Evolutionary conservation across 2,113 vertebrate species (phyloP).

Genomic region (Sturnira hondurensis): DNA sequence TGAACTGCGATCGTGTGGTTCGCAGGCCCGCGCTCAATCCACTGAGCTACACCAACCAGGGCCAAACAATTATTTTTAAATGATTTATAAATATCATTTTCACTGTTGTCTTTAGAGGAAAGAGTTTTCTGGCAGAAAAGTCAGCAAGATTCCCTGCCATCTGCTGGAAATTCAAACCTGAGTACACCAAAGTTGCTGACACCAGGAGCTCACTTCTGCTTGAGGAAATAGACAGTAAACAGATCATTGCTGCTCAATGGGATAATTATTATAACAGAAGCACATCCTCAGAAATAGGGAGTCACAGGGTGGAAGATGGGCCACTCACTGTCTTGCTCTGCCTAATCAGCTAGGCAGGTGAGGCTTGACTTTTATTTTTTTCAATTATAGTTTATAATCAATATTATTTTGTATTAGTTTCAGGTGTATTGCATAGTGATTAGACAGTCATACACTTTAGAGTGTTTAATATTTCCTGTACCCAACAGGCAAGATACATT

Average conservation of each 20-base stretch:
- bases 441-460: too few species aligned
- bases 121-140: background rate
- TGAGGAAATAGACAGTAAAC: background rate
- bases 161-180: background rate
- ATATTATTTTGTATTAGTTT: background rate
- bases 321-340: background rate
- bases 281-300: background rate
- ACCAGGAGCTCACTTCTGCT: background rate
- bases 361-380: background rate
- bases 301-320: background rate
- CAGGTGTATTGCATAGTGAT: too few species aligned
- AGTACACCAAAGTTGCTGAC: background rate
- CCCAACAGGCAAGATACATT: too few species aligned
- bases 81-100: background rate
- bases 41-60: too few species aligned
- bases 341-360: background rate
- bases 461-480: too few species aligned
- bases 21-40: too few species aligned
- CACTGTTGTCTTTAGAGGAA: background rate
- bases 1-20: too few species aligned
- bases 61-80: constrained; percentile 11
- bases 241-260: background rate
- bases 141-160: background rate
- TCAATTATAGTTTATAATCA: background rate
- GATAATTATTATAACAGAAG: background rate